Base-by-base conservation (phyloP, 2,113 vertebrate species). In the Galeopterus variegatus region DNA sequence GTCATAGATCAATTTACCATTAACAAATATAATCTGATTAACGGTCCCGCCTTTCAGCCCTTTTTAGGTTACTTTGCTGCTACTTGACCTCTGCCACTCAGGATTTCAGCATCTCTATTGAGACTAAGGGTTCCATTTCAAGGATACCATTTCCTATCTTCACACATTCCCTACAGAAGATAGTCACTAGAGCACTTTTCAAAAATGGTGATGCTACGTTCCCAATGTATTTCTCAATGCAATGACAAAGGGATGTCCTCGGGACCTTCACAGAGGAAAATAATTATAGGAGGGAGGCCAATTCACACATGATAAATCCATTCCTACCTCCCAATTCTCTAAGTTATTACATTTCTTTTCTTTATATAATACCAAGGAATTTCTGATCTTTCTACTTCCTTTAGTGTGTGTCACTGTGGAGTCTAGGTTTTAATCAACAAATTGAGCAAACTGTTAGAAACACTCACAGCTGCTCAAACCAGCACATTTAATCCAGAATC, bases 291-390 rank as follows among this genome's bases (percentile, higher is more conserved):
- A 80, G 1, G 24, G n/a, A 85, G 21, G 89, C 6, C 8, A 87
- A 36, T 64, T 83, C 33, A 31, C 62, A 36, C 11, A 24, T 60
- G 54, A 70, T 70, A 76, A 80, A 69, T 67, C 26, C 26, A 58
- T 77, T 82, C 23, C 67, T 86, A 77, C 19, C 82, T 77, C 8
- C 6, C 54, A 94, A 58, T 84, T 81, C 64, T 65, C 92, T 58
- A 91, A 75, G 45, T 92, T 70, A 73, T 26, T 36, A 56, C 15
- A 17, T 58, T 86, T 94, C 15, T 90, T 69, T 94, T 90, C n/a
- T 87, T 80, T 33, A 24, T 64, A 48, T 54, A 64, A 82, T 50
- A 62, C 5, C 8, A 81, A 82, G 21, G 45, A 48, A 93, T 75
- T 76, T 82, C 80, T 95, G 26, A 45, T 24, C 67, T 62, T 15